A percentile compares a stretch with the other conserved stretches of the same genome.
Conservation (phyloP, 2,113 vertebrate species). For the Nycticebus coucang region DNA sequence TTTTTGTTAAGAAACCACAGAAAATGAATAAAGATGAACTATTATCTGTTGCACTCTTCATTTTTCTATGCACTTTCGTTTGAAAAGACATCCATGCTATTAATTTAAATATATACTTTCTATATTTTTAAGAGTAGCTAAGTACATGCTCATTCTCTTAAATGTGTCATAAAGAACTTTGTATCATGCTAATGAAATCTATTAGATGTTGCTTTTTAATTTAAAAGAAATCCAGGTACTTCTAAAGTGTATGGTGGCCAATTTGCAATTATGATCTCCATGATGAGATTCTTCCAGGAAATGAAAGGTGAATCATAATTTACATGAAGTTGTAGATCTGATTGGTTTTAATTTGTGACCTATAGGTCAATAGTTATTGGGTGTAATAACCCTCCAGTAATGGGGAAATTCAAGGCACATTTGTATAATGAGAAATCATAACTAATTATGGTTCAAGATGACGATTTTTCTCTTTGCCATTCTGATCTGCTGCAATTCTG, state of each 20-base stretch:
- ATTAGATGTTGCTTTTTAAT: constrained; percentile 80
- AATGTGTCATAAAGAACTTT: constrained; percentile 69
- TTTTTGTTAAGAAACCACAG: background rate
- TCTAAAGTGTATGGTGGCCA: constrained; percentile 70
- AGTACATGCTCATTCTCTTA: constrained; percentile 62
- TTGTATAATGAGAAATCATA: constrained; percentile 87
- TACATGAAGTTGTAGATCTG: constrained; percentile 83
- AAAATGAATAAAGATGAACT: constrained; percentile 2
- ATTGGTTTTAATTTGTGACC: constrained; percentile 85
- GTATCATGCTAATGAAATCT: constrained; percentile 67
- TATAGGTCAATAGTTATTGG: constrained; percentile 82
- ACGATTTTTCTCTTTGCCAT: constrained; percentile 74
- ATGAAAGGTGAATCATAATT: constrained; percentile 85
- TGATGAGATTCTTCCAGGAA: constrained; percentile 84
- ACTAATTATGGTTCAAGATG: constrained; percentile 73
- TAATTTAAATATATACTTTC: constrained; percentile 51
- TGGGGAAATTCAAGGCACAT: constrained; percentile 81
- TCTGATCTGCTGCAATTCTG: constrained; percentile 55
- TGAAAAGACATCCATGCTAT: constrained; percentile 2
- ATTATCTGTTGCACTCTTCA: background rate
- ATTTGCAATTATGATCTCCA: constrained; percentile 84
- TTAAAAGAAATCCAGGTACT: constrained; percentile 82
- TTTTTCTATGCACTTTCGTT: background rate
- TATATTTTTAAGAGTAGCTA: constrained; percentile 41
- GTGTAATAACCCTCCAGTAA: constrained; percentile 80